These are phyloP conservation scores for Amiota communis DNA, from an alignment of 2,888 invertebrate species.

Conservation along the genomic window DNA sequence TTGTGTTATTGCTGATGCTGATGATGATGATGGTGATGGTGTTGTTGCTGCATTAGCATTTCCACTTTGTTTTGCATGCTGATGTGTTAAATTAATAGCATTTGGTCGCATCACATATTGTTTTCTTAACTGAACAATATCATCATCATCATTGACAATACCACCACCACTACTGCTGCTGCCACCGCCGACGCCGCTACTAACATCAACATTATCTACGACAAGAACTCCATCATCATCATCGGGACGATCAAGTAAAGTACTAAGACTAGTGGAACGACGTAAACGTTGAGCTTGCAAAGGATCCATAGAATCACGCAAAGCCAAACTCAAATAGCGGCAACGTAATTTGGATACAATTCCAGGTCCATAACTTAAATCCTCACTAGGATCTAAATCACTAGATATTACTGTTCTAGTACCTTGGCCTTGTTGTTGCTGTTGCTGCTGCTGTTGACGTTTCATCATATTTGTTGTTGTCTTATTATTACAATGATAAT, in stretches of 20 bases:
- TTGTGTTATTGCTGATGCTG: conserved; percentile 1
- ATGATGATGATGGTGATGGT: neutral
- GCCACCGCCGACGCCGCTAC: neutral
- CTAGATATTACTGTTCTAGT: conserved; percentile 19
- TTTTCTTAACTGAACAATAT: neutral
- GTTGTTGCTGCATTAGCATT: neutral
- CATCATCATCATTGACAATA: neutral
- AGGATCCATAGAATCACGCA: conserved; percentile 81
- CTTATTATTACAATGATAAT: no score
- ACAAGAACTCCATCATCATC: conserved; percentile 58
- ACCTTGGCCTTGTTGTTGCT: neutral
- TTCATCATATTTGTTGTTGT: conserved; percentile 12
- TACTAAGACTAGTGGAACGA: conserved; percentile 88
- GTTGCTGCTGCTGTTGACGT: conserved; percentile 28
- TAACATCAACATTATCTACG: neutral
- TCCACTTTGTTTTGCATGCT: neutral
- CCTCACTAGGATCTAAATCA: conserved; percentile 79
- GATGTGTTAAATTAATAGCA: neutral
- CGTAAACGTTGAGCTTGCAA: conserved; percentile 81
- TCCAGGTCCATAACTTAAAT: conserved; percentile 91
- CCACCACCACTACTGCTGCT: conserved; percentile 17
- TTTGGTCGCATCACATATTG: conserved; percentile 1
- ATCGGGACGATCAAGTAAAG: conserved; percentile 82
- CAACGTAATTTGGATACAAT: conserved; percentile 91
- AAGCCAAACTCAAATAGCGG: conserved; percentile 88